Conservation (phyloP, 53 echinoderm and acorn worm species). For the Patiria pectinifera region DNA sequence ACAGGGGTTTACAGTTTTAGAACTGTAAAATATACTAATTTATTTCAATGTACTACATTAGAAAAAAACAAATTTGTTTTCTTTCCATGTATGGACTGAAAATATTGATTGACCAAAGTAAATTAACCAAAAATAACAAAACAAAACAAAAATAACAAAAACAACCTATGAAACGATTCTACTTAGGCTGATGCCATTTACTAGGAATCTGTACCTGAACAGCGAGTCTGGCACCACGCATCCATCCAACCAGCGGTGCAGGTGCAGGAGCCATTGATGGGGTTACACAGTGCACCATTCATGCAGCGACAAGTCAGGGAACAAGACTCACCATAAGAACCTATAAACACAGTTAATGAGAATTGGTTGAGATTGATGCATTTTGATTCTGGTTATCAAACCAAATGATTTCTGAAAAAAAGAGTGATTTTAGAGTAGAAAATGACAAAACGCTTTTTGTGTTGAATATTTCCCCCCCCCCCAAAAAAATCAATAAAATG, state of each 20-base stretch:
- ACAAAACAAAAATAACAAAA: slow-evolving; percentile 2
- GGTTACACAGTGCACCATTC: slow-evolving; percentile 72
- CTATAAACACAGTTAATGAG: neutral
- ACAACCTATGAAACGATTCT: neutral
- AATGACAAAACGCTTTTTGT: too few relatives aligned
- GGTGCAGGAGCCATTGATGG: slow-evolving; percentile 64
- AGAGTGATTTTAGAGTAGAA: too few relatives aligned
- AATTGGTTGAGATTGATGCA: neutral
- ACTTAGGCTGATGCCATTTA: neutral
- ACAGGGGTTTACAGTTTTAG: too few relatives aligned
- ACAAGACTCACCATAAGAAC: slow-evolving; percentile 76
- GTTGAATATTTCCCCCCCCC: too few relatives aligned
- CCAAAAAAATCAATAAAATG: too few relatives aligned
- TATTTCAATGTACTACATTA: too few relatives aligned
- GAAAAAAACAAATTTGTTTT: too few relatives aligned
- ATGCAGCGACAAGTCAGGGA: slow-evolving; percentile 67
- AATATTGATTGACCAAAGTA: too few relatives aligned
- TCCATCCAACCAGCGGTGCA: slow-evolving; percentile 72
- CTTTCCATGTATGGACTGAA: too few relatives aligned
- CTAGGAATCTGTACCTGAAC: slow-evolving; percentile 32
- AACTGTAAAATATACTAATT: too few relatives aligned
- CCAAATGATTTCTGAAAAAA: neutral
- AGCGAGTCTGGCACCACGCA: slow-evolving; percentile 64
- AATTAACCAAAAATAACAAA: too few relatives aligned
- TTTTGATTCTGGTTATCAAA: neutral